These are phyloP conservation scores for Urocynchramus pylzowi DNA, from an alignment of 2,113 vertebrate genomes.

Conservation along the genomic window DNA sequence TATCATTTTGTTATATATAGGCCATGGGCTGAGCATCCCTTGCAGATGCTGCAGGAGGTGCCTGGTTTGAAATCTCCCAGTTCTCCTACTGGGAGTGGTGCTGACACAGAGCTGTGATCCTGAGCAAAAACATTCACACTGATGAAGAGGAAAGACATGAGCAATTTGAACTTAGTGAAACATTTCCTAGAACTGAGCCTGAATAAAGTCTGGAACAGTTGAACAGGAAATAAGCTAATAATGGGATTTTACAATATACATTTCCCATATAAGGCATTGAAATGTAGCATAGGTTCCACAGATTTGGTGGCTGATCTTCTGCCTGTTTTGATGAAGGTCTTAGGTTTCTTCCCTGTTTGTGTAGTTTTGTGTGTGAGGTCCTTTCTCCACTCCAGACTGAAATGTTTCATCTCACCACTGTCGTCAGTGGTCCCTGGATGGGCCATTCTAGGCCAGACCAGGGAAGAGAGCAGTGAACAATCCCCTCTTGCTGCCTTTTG, in stretches of 20 bases:
- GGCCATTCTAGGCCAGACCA: not conserved
- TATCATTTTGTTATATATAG: not conserved
- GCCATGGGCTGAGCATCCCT: not conserved
- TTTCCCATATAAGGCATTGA: constrained; percentile 51
- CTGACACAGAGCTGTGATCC: not conserved
- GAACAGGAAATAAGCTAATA: constrained; percentile 57
- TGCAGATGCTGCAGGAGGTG: not conserved
- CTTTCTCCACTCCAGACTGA: not conserved
- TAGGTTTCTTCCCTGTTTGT: not conserved
- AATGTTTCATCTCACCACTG: not conserved
- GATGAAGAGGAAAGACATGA: constrained; percentile 37
- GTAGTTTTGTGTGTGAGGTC: not conserved
- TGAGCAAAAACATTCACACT: not conserved
- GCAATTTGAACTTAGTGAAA: constrained; percentile 35
- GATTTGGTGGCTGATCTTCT: constrained; percentile 16
- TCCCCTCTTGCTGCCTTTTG: constrained; percentile 14
- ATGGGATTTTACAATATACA: constrained; percentile 24
- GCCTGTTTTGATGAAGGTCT: not conserved
- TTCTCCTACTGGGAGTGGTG: not conserved
- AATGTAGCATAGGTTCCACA: not conserved
- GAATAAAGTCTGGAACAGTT: constrained; percentile 48
- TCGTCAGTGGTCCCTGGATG: not conserved
- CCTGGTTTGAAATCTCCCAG: not conserved
- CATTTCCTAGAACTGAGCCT: constrained; percentile 61
- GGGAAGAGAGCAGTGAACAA: not conserved